Evolutionary conservation across 53 echinoderm and acorn worm species (phyloP).

Genomic region (Henricia sp.): DNA sequence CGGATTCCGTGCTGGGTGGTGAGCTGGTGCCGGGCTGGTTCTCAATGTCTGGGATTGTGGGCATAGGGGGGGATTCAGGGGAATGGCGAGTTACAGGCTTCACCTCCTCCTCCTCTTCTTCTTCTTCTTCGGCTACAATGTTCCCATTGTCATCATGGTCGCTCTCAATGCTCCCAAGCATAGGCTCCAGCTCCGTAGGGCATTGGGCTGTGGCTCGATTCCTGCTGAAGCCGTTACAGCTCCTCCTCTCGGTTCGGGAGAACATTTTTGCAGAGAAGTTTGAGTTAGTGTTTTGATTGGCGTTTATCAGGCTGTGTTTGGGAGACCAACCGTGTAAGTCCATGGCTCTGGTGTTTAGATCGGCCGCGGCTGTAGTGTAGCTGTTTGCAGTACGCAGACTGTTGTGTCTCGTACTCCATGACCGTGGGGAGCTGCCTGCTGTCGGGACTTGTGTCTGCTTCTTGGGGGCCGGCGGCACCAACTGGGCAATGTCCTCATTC

Average conservation of each 20-base stretch:
- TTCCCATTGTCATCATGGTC: conserved; percentile 83
- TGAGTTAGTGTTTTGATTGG: conserved; percentile 12
- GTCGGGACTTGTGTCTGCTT: neutral
- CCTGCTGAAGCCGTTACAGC: conserved; percentile 41
- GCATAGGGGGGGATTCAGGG: neutral
- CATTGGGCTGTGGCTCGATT: conserved; percentile 41
- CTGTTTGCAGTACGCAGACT: conserved; percentile 44
- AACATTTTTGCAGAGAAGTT: conserved; percentile 51
- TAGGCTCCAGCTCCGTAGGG: conserved; percentile 77
- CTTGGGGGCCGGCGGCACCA: neutral
- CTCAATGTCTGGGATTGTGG: neutral
- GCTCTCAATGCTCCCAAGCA: conserved; percentile 64
- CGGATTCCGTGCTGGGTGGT: too few species aligned
- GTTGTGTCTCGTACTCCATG: conserved; percentile 40
- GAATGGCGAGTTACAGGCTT: conserved; percentile 4
- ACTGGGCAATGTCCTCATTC: conserved; percentile 39
- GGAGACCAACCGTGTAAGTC: conserved; percentile 60
- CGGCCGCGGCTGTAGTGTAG: conserved; percentile 11
- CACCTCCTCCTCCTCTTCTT: conserved; percentile 61
- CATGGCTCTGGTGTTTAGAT: conserved; percentile 50
- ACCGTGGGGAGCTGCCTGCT: neutral
- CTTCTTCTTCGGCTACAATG: conserved; percentile 59
- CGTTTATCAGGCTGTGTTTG: conserved; percentile 12
- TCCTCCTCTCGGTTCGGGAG: conserved; percentile 40
- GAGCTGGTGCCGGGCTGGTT: conserved; percentile 22